Evolutionary conservation across 1,140 invertebrate species (phyloP).

Genomic region (Maconellicoccus hirsutus): DNA sequence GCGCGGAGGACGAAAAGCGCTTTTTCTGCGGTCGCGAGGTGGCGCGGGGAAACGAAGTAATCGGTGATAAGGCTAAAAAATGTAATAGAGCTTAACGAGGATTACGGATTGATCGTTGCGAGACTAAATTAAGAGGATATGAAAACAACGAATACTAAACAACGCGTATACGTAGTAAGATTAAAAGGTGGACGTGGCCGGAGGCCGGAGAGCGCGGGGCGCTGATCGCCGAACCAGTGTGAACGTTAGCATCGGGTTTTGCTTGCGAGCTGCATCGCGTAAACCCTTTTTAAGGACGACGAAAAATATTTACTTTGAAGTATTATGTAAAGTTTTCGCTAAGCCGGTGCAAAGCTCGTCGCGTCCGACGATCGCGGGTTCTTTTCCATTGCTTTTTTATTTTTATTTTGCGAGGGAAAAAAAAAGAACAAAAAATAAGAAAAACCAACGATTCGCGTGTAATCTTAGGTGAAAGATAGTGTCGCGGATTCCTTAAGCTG

Average conservation of each 20-base stretch:
- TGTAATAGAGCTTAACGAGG: not conserved
- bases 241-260: not conserved
- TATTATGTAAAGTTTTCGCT: conserved; percentile 1
- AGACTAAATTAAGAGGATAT: conserved; percentile 3
- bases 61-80: not conserved
- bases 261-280: not conserved
- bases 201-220: too few relatives aligned
- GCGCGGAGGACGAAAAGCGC: too few relatives aligned
- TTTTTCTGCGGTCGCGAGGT: too few relatives aligned
- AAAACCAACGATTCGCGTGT: not conserved
- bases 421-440: too few relatives aligned
- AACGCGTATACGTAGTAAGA: not conserved
- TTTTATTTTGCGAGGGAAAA: not conserved
- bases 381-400: too few relatives aligned
- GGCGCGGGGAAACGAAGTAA: too few relatives aligned
- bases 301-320: conserved; percentile 3
- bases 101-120: not conserved
- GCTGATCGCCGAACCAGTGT: not conserved
- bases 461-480: too few relatives aligned
- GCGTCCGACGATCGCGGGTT: not conserved
- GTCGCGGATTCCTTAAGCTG: too few relatives aligned
- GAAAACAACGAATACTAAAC: not conserved
- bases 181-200: not conserved
- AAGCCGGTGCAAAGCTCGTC: not conserved
- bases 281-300: conserved; percentile 1